Base-by-base conservation (phyloP, 2,113 vertebrate genomes). In the Sardina pilchardus region DNA sequence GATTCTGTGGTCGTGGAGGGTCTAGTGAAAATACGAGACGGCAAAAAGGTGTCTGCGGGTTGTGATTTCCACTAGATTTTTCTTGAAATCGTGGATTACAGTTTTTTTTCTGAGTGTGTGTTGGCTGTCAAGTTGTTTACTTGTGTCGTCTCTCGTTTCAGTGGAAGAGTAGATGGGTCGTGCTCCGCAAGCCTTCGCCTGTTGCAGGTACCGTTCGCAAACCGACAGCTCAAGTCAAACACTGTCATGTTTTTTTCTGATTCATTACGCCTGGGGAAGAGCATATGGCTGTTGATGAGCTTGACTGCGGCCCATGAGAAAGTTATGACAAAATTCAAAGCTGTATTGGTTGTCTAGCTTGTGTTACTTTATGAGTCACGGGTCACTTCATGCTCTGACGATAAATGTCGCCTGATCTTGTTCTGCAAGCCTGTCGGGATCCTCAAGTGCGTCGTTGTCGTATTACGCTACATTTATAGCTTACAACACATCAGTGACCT, bases 1-100 rank as follows among this genome's bases (percentile, higher is more conserved):
- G 97, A 99, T 95, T 96, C 97, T 92, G 96, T 96, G 95, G 96
- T 97, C 95, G 97, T 97, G 96, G 97, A 98, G 95, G 98, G 98
- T 95, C 96, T 97, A 91, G 97, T 96, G 94, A 97, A 96, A 96
- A 95, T 98, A 93, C 93, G 97, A 94, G 97, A 99, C 88, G 97
- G 97, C 83, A 98, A 97, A 96, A 99, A 98, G 97, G 95, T 95
- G 93, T 94, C 24, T 24, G 19, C 21, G 14, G 16, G 16, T 14
- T 78, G 34, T 78, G 71, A 78, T 78, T 71, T 71, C n/a, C 63
- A 26, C 8, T 63, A 26, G 21, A 21, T 4, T 12, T 71, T 78
- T 12, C 7, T 67, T 30, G 4, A 39, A 78, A 17, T 1, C 14
- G 34, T 2, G 71, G 3, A 78, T 17, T 30, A 67, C 63, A 9